Evolutionary conservation across 1,140 invertebrate genomes (phyloP).

Genomic region (Camponotus vicinus): DNA sequence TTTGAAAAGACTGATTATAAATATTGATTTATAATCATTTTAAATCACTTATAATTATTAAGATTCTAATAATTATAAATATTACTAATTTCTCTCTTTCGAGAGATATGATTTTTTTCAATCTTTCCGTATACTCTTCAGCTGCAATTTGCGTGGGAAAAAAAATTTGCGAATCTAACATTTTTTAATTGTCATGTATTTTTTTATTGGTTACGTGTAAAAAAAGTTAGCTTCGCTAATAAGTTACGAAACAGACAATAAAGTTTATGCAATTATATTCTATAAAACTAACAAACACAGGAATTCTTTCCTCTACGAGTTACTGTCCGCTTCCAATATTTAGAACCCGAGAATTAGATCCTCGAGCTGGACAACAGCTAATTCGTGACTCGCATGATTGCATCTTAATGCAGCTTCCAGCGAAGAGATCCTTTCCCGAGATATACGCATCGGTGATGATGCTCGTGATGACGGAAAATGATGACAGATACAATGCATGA

Average conservation of each 20-base stretch:
- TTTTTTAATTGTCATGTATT: neutral
- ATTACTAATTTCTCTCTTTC: neutral
- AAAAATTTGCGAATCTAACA: neutral
- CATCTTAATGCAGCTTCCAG: conserved; percentile 46
- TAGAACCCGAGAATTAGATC: conserved; percentile 29
- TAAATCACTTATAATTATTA: too few species aligned
- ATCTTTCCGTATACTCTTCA: neutral
- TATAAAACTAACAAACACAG: neutral
- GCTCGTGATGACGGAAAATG: conserved; percentile 2
- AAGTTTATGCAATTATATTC: neutral
- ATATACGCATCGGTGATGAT: conserved; percentile 35
- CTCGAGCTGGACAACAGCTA: conserved; percentile 30
- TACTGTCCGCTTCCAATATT: neutral
- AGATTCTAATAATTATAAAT: neutral
- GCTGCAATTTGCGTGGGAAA: neutral
- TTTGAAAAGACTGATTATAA: neutral
- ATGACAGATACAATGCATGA: conserved; percentile 16
- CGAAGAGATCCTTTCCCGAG: conserved; percentile 40
- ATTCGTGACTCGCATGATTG: conserved; percentile 38
- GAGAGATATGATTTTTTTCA: too few species aligned
- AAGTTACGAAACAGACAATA: neutral
- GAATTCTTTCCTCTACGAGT: neutral
- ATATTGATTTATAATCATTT: neutral
- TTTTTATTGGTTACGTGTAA: too few species aligned
- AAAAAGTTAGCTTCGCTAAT: neutral